Conservation (phyloP, 2,113 vertebrate species). For the Cavia porcellus region DNA sequence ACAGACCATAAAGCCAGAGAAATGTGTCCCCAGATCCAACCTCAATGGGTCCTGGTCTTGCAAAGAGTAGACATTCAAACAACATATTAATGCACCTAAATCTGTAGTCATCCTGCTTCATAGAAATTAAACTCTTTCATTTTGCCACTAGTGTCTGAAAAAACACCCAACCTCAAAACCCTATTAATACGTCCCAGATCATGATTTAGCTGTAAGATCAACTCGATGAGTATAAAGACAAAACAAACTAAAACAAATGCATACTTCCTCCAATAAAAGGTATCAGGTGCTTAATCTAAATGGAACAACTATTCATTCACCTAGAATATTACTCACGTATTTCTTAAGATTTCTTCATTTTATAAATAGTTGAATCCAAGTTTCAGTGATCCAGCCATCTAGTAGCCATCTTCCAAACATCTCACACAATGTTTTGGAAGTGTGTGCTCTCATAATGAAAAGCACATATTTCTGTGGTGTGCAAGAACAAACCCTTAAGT, state of each 20-base stretch:
- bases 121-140: not conserved
- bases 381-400: not conserved
- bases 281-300: not conserved
- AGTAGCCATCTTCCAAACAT: no score
- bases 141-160: not conserved
- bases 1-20: not conserved
- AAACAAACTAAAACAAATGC: not conserved
- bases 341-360: not conserved
- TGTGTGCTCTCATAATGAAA: not conserved
- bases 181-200: not conserved
- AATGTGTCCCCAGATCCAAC: not conserved
- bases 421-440: not conserved
- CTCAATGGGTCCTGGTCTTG: not conserved
- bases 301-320: not conserved
- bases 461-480: not conserved
- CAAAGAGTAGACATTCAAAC: not conserved
- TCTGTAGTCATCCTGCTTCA: not conserved
- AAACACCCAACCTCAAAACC: not conserved
- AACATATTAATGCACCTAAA: not conserved
- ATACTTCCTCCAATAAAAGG: not conserved
- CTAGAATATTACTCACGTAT: not conserved
- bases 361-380: not conserved
- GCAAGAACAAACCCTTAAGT: not conserved
- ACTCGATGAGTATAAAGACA: not conserved
- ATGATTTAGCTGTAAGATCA: not conserved